Conservation (phyloP, 2,113 vertebrate species). For the Oncorhynchus nerka region DNA sequence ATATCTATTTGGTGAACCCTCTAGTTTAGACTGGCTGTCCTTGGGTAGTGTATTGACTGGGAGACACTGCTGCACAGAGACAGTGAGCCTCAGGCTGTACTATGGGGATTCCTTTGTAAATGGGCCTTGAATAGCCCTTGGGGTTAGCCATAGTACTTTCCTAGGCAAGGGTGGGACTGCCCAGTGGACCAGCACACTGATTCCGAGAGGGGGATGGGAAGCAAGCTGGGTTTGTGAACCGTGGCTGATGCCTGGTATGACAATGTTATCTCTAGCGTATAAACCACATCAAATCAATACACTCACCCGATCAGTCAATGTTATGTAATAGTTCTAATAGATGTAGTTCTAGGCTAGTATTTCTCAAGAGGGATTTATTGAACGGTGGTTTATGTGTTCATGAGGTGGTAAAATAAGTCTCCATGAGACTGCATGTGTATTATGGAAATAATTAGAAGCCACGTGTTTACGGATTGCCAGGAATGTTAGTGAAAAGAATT, state of each 20-base stretch:
- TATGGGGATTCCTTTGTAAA: too few species aligned
- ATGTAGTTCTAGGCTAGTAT: neutral
- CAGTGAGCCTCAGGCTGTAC: too few species aligned
- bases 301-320: neutral
- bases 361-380: conserved; percentile 3
- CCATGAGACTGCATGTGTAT: too few species aligned
- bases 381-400: conserved; percentile 15
- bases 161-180: neutral
- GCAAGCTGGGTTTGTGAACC: neutral
- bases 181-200: too few species aligned
- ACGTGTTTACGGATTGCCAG: too few species aligned
- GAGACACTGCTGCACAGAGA: too few species aligned
- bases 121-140: neutral
- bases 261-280: neutral
- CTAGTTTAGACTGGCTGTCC: neutral
- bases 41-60: too few species aligned
- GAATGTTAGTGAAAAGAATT: too few species aligned
- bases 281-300: conserved; percentile 21
- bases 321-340: neutral
- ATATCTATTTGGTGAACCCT: too few species aligned
- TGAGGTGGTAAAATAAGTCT: neutral
- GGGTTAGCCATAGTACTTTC: neutral
- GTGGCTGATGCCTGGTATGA: conserved; percentile 1
- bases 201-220: neutral
- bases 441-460: too few species aligned